Conservation (phyloP, 2,888 invertebrate species). For the Pollenia amentaria region DNA sequence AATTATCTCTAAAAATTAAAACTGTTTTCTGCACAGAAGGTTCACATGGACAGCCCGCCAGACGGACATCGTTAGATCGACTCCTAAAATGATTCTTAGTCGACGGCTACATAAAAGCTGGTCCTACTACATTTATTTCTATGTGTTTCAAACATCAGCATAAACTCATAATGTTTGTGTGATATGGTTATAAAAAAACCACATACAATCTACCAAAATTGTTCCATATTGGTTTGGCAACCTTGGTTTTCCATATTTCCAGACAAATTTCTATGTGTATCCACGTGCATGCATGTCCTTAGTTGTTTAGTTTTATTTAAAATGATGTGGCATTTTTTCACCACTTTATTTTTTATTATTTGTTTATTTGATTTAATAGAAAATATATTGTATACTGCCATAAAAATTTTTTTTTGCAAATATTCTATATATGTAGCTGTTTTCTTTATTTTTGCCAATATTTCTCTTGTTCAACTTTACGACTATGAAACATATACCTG, state of each 20-base stretch:
- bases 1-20: too few relatives aligned
- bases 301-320: constrained; percentile 22
- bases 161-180: too few relatives aligned
- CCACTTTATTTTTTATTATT: constrained; percentile 50
- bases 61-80: too few relatives aligned
- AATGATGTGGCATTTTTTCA: constrained; percentile 30
- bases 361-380: constrained; percentile 59
- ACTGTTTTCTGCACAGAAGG: too few relatives aligned
- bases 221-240: neutral
- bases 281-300: constrained; percentile 38
- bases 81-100: too few relatives aligned
- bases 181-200: too few relatives aligned
- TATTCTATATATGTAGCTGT: neutral
- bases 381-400: constrained; percentile 15
- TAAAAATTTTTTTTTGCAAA: neutral
- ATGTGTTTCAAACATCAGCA: too few relatives aligned
- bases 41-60: too few relatives aligned
- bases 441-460: neutral
- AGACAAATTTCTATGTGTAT: constrained; percentile 5
- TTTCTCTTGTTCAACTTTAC: constrained; percentile 44
- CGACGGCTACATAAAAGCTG: too few relatives aligned
- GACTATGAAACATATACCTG: neutral
- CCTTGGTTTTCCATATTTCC: constrained; percentile 1
- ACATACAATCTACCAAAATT: neutral
- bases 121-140: too few relatives aligned